Base-by-base conservation (phyloP, 2,113 vertebrate species). In the Bos indicus region DNA sequence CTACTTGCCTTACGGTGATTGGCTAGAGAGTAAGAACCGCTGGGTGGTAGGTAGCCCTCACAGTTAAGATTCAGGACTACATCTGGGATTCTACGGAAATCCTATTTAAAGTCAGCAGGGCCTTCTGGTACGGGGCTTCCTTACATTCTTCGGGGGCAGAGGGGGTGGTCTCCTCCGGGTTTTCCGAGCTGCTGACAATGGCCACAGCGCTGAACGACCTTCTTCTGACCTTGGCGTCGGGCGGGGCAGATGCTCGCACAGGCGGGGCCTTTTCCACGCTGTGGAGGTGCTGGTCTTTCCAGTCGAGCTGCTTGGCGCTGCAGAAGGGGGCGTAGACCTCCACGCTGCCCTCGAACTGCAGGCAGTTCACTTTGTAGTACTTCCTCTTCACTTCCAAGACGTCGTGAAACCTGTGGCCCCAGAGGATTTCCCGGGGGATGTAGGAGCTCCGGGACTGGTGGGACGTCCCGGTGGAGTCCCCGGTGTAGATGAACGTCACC, bases 381-480 rank as follows among this genome's bases (percentile, higher is more conserved):
- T 99, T 99, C 77, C 99, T 98, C 98, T 98, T 99, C 33, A 99
- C 98, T 1, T 99, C 98, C 97, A 99, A 97, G 95, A 99, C 99
- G 1, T 99, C 99, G 1, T 99, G 99, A 97, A 99, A 99, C 78
- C 99, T 96, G 14, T 99, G 99, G 14, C 99, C 99, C 99, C 99
- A 99, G 26, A 99, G 99, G 81, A 99, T 99, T 97, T 99, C 99
- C 0, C 98, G 95, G 4, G 99, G 99, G 0, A 99, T 98, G 13
- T 99, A 99, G 0, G 99, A 99, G 54, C 99, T 99, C 43, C 99
- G 99, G 3, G 99, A 99, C 97, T 99, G 99, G 96, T 99, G 99
- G 5, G 99, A 99, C 0, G 99, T 99, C 0, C 99, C 99, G 0
- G 99, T 99, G 59, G 99, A 99, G 97, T 99, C 99, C 0, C 99